phyloP scores from a whole-genome alignment of 2,113 vertebrate genomes.

The Tyrannus savana region DNA sequence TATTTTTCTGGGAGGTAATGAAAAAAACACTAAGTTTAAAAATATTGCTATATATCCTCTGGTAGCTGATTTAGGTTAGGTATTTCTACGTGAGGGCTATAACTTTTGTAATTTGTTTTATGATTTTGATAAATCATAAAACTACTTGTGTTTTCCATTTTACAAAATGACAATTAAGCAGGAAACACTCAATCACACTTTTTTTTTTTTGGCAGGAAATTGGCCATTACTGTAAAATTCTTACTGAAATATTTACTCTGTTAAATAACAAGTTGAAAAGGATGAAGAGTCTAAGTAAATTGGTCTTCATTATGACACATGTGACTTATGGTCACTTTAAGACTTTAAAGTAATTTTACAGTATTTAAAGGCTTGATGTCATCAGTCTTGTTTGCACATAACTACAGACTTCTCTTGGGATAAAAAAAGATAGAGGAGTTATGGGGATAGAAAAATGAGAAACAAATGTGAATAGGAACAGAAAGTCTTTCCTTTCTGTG shows the following conservation, averaged over 20 bases:
- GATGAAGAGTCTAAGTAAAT: not conserved
- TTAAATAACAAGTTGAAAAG: not conserved
- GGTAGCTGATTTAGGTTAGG: not conserved
- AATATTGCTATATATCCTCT: not conserved
- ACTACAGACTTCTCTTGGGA: not conserved
- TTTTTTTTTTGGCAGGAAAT: not conserved
- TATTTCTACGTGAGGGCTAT: not conserved
- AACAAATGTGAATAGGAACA: not conserved
- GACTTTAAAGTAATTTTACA: not conserved
- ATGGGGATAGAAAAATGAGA: constrained; percentile 14
- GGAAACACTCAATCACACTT: not conserved
- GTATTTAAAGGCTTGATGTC: not conserved
- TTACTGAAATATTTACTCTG: not conserved
- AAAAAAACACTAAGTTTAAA: not conserved
- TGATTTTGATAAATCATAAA: not conserved
- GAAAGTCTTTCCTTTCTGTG: not conserved
- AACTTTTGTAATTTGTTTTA: not conserved
- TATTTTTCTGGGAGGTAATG: not conserved
- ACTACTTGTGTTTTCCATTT: not conserved
- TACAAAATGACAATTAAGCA: not conserved
- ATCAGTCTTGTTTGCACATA: not conserved
- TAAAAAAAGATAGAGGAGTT: not conserved
- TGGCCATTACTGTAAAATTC: not conserved
- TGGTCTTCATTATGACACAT: not conserved
- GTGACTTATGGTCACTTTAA: not conserved